Percentiles rank a stretch among this genome's conserved stretches.
Conservation (phyloP, 2,888 invertebrate species). For the Scaptomyza tumidula region DNA sequence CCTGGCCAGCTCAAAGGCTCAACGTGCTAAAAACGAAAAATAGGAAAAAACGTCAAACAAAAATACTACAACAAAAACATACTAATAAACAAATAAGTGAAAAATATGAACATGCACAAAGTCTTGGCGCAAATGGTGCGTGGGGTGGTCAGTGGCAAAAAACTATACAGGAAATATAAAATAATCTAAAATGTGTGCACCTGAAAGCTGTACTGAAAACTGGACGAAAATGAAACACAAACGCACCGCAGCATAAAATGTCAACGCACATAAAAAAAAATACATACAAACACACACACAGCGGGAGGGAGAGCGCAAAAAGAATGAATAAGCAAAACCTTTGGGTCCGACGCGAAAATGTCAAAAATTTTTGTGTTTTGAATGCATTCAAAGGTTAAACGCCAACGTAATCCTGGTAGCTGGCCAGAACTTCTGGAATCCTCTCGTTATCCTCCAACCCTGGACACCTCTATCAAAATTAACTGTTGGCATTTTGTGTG, state of each 20-base stretch:
- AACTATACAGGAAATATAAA: not conserved
- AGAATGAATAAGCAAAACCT: not conserved
- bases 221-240: conserved; percentile 24
- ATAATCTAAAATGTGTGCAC: not conserved
- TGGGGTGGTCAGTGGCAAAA: conserved; percentile 10
- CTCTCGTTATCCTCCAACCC: not conserved
- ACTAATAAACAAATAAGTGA: conserved; percentile 28
- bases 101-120: conserved; percentile 30
- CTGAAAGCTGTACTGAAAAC: conserved; percentile 9
- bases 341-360: conserved; percentile 51
- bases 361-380: conserved; percentile 53
- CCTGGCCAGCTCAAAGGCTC: conserved; percentile 36
- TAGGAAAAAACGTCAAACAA: not conserved
- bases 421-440: conserved; percentile 6
- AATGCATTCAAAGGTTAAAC: conserved; percentile 50
- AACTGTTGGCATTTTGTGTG: conserved; percentile 16
- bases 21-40: not conserved
- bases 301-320: not conserved
- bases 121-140: conserved; percentile 18
- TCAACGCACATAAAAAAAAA: not conserved
- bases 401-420: conserved; percentile 3
- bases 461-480: conserved; percentile 18
- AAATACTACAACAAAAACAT: conserved; percentile 10
- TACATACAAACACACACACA: not conserved
- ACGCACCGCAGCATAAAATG: conserved; percentile 37